These are phyloP conservation scores for Drosophila dunni DNA, from an alignment of 1,140 invertebrate species.

Conservation along the genomic window DNA sequence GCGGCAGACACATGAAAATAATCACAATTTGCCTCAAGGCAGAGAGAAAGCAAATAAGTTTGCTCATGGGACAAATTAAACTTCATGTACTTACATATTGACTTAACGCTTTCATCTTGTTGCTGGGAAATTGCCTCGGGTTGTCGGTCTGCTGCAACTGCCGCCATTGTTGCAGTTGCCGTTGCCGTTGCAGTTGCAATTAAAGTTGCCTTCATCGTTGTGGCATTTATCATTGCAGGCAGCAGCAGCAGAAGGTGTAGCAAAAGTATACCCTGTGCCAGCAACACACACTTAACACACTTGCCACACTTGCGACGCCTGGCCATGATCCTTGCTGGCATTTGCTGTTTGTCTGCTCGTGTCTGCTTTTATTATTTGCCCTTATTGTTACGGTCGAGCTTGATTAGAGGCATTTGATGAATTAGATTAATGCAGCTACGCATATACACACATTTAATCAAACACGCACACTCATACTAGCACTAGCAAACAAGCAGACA, in stretches of 20 bases:
- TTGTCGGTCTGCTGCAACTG: conserved; percentile 28
- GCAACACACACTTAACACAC: conserved; percentile 11
- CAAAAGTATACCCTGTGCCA: conserved; percentile 2
- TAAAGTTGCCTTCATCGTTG: conserved; percentile 47
- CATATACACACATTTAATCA: too few species aligned
- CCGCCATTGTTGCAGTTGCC: conserved; percentile 11
- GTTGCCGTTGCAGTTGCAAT: conserved; percentile 35
- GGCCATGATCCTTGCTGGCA: conserved; percentile 11
- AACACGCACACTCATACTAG: too few species aligned
- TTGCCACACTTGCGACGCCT: conserved; percentile 2
- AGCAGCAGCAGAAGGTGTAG: conserved; percentile 7
- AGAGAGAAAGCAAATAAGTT: conserved; percentile 13
- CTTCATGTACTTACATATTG: conserved; percentile 63
- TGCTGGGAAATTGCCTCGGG: conserved; percentile 26
- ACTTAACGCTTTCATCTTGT: conserved; percentile 51
- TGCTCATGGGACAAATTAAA: conserved; percentile 1
- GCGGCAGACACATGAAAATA: conserved; percentile 42
- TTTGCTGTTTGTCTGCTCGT: conserved; percentile 9
- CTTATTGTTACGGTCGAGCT: conserved; percentile 40
- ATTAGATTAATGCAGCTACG: conserved; percentile 45
- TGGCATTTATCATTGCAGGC: conserved; percentile 49
- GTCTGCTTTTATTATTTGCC: conserved; percentile 48
- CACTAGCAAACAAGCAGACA: too few species aligned
- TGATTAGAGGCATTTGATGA: conserved; percentile 63
- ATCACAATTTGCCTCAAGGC: conserved; percentile 20